Conservation (phyloP, 2,797 vertebrate genomes). For the Sternotherus odoratus region DNA sequence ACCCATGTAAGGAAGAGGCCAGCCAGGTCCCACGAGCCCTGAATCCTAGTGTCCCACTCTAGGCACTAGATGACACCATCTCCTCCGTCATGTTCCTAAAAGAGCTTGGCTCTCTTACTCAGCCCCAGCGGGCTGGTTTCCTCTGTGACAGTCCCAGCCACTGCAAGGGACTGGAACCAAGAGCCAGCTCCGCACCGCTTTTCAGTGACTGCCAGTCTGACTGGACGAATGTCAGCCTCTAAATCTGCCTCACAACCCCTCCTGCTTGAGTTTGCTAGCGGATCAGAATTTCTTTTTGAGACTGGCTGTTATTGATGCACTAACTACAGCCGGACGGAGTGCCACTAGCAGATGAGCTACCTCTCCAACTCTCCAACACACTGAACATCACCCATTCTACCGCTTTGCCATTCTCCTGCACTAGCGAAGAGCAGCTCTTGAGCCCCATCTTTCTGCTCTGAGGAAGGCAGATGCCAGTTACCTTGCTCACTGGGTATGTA, state of each 20-base stretch:
- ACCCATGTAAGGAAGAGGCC: not conserved
- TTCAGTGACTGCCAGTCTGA: not conserved
- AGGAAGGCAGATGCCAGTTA: constrained; percentile 29
- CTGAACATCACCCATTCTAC: rapidly evolving
- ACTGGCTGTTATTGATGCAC: not conserved
- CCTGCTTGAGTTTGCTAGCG: not conserved
- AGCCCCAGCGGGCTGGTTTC: not conserved
- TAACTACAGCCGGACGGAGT: not conserved
- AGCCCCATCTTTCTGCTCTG: rapidly evolving
- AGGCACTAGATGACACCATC: not conserved
- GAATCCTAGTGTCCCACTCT: not conserved
- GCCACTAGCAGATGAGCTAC: rapidly evolving
- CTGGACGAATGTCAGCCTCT: not conserved
- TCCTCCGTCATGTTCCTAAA: not conserved
- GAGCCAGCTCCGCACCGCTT: not conserved
- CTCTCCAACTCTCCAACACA: rapidly evolving
- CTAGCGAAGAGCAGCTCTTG: rapidly evolving
- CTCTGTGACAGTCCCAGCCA: not conserved
- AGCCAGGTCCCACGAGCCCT: not conserved
- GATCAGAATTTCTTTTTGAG: not conserved
- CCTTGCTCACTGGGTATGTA: constrained; percentile 91
- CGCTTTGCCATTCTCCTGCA: rapidly evolving
- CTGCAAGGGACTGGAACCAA: not conserved
- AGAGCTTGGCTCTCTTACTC: not conserved
- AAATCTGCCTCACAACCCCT: not conserved